Base-by-base conservation (phyloP, 2,888 invertebrate species). In the Caenorhabditis sulstoni region DNA sequence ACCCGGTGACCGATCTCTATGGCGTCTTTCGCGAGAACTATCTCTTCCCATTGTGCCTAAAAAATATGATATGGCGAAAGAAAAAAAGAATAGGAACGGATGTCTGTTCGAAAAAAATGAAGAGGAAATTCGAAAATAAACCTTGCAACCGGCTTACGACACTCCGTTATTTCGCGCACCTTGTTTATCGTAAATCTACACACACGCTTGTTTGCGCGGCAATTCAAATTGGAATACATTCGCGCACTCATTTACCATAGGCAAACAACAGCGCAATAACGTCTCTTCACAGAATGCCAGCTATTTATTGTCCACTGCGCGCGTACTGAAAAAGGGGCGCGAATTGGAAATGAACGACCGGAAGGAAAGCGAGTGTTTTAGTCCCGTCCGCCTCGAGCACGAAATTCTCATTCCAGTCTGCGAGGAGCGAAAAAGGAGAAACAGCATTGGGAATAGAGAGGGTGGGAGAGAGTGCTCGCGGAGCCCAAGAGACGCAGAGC, bases 401-500 rank as follows among this genome's bases (percentile, higher is more conserved):
- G 47, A 44, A 47, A 53, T 53, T 39, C 29, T 3, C 7, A 53
- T 53, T 70, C 50, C 59, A 59, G 23, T 67, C 37, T 12, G 41
- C 52, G 20, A 23, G 23, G 35, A 11, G 14, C 55, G 18, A 4
- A 45, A 35, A 49, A 61, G 35, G 50, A n/a, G 68, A 68, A 68
- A 68, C 59, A 68, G 18, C 41, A 68, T 44, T 44, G 68, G 52
- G 55, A 57, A 1, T 18, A 29, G 4, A 57, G 59, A 67, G 58
- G 20, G 44, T 8, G 29, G 16, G 41, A 20, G 29, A 58, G 22
- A 22, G 14, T 44, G 55, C 58, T 45, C 44, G 8, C 0, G 41
- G 59, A 70, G 65, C 64, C 20, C n/a, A 18, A 45, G 55, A 62
- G 62, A 67, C 57, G 67, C 67, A 70, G 73, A 73, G 57, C 22